Conservation (phyloP, 2,888 invertebrate genomes). For the Drosophila paramelanica region DNA sequence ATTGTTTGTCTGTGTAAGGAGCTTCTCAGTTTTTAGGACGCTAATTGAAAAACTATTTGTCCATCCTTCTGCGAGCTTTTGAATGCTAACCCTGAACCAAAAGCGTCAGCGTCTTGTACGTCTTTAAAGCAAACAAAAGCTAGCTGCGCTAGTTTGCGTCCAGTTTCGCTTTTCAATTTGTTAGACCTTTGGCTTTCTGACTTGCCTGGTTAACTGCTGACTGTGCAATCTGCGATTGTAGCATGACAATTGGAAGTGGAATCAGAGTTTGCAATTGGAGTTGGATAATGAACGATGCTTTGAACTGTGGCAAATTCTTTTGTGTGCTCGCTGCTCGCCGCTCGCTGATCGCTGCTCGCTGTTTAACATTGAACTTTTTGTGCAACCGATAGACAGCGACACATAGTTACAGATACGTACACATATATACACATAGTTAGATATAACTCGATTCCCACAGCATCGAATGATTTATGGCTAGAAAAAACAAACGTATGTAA, state of each 20-base stretch:
- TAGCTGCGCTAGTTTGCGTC: constrained; percentile 50
- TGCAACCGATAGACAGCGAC: constrained; percentile 36
- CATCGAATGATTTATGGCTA: constrained; percentile 75
- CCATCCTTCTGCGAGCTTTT: constrained; percentile 29
- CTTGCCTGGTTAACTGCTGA: constrained; percentile 74
- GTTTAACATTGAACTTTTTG: constrained; percentile 79
- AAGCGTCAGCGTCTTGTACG: constrained; percentile 14
- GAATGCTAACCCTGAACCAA: constrained; percentile 29
- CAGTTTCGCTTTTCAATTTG: constrained; percentile 70
- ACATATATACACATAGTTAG: constrained; percentile 13
- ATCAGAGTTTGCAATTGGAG: constrained; percentile 28
- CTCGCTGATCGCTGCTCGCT: constrained; percentile 25
- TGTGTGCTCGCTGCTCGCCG: constrained; percentile 40
- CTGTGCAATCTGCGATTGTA: constrained; percentile 47
- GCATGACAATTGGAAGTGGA: constrained; percentile 54
- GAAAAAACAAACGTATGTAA: constrained; percentile 60
- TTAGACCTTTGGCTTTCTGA: constrained; percentile 71
- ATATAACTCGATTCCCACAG: constrained; percentile 71
- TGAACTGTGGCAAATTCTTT: constrained; percentile 79
- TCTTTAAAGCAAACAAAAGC: constrained; percentile 36
- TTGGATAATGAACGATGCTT: constrained; percentile 76
- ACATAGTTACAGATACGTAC: constrained; percentile 51
- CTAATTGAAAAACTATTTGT: not conserved
- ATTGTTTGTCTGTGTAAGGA: too few relatives aligned
- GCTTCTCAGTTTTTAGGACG: not conserved